Conservation (phyloP, 2,888 invertebrate genomes). For the Leucophenga maculata region DNA sequence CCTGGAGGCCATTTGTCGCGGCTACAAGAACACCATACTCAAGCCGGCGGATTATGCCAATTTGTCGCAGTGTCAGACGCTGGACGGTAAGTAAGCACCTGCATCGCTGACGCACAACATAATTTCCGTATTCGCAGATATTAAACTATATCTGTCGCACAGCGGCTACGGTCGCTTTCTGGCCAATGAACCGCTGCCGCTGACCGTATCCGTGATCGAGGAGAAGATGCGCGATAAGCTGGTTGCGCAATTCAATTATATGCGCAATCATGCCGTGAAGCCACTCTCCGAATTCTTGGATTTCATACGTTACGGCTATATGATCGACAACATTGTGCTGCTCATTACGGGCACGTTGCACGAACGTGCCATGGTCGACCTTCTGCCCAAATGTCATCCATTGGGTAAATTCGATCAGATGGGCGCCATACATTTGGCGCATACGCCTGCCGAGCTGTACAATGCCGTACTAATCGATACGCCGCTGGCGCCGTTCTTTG, state of each 20-base stretch:
- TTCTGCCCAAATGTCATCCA: conserved; percentile 99
- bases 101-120: too few relatives aligned
- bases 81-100: too few relatives aligned
- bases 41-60: too few relatives aligned
- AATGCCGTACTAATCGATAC: conserved; percentile 99
- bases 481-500: conserved; percentile 96
- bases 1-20: too few relatives aligned
- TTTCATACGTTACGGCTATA: conserved; percentile 99
- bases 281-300: conserved; percentile 97
- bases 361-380: conserved; percentile 97
- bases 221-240: conserved; percentile 98
- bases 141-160: conserved; percentile 98
- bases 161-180: conserved; percentile 99
- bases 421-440: conserved; percentile 99
- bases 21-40: too few relatives aligned
- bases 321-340: conserved; percentile 99
- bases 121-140: conserved; percentile 75
- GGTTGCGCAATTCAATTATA: conserved; percentile 98
- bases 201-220: conserved; percentile 97
- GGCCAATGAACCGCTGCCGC: conserved; percentile 99
- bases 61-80: too few relatives aligned
- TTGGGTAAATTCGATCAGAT: conserved; percentile 99
- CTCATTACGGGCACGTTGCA: conserved; percentile 98
- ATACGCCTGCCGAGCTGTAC: conserved; percentile 99
- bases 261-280: conserved; percentile 97